Evolutionary conservation across 2,888 invertebrate species (phyloP).

Genomic region (Tetragonisca angustula): DNA sequence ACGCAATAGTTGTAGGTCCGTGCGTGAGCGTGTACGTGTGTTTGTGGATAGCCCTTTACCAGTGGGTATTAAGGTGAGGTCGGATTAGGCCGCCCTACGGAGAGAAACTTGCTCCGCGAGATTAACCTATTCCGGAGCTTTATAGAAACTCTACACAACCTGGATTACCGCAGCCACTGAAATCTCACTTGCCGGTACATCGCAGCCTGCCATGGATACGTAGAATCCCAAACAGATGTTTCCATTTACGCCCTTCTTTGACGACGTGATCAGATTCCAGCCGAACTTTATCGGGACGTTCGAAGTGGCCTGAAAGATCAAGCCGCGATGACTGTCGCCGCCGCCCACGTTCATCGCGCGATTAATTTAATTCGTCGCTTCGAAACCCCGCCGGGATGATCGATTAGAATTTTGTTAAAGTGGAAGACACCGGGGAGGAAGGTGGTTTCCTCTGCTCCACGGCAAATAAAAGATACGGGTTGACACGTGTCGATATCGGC

Average conservation of each 20-base stretch:
- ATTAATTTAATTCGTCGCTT: slow-evolving; percentile 17
- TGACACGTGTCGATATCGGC: slow-evolving; percentile 38
- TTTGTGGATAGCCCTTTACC: slow-evolving; percentile 43
- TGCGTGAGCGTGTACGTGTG: neutral
- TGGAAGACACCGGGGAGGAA: neutral
- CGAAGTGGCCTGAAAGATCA: neutral
- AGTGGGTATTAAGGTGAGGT: slow-evolving; percentile 74
- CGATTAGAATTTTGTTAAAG: slow-evolving; percentile 21
- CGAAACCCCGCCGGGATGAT: slow-evolving; percentile 4
- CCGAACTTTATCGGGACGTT: neutral
- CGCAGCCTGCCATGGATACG: slow-evolving; percentile 70
- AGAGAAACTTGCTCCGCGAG: slow-evolving; percentile 75
- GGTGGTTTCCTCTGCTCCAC: neutral
- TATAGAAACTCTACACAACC: slow-evolving; percentile 75
- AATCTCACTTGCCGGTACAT: slow-evolving; percentile 71
- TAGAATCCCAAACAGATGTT: slow-evolving; percentile 80
- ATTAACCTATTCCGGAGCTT: slow-evolving; percentile 79
- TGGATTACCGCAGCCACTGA: slow-evolving; percentile 76
- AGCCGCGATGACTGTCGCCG: neutral
- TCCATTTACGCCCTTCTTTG: slow-evolving; percentile 72
- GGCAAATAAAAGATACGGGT: slow-evolving; percentile 23
- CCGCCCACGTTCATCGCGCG: neutral
- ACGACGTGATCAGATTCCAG: slow-evolving; percentile 20
- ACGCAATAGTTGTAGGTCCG: slow-evolving; percentile 40
- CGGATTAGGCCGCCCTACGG: slow-evolving; percentile 74